These are phyloP conservation scores for Ectemnius lituratus DNA, from an alignment of 2,888 invertebrate genomes.

Conservation along the genomic window DNA sequence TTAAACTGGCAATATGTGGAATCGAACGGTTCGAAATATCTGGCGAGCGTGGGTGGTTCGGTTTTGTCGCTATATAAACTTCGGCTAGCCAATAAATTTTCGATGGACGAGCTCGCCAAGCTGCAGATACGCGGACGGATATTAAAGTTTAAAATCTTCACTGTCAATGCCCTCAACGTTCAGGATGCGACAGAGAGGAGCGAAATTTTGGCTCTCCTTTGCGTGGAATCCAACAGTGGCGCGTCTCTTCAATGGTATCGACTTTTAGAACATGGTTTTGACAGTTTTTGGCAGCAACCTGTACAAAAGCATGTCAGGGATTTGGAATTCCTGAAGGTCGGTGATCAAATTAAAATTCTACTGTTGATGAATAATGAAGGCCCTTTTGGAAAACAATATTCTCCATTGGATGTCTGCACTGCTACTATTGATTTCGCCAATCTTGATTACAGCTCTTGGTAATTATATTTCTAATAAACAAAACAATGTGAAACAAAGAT, in stretches of 20 bases:
- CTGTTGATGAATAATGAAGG: slow-evolving; percentile 58
- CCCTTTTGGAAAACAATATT: slow-evolving; percentile 41
- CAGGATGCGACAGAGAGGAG: too few relatives aligned
- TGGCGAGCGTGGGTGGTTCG: slow-evolving; percentile 45
- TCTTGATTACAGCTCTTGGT: slow-evolving; percentile 68
- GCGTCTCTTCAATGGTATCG: slow-evolving; percentile 70
- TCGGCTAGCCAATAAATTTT: slow-evolving; percentile 22
- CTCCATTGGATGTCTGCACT: slow-evolving; percentile 71
- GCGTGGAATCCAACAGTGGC: slow-evolving; percentile 48
- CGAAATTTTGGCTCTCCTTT: slow-evolving; percentile 60
- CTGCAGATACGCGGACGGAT: slow-evolving; percentile 43
- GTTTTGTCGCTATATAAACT: slow-evolving; percentile 53
- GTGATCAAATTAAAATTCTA: slow-evolving; percentile 63
- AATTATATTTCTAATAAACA: slow-evolving; percentile 32
- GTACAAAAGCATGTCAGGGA: slow-evolving; percentile 59
- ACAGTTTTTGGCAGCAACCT: slow-evolving; percentile 65
- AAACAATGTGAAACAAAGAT: too few relatives aligned
- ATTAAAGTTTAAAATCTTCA: slow-evolving; percentile 62
- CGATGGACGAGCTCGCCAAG: not conserved
- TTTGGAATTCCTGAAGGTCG: slow-evolving; percentile 63
- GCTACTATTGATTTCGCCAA: slow-evolving; percentile 61
- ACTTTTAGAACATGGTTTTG: slow-evolving; percentile 53
- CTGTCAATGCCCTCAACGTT: slow-evolving; percentile 18
- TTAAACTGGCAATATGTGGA: slow-evolving; percentile 59
- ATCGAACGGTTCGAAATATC: slow-evolving; percentile 41